Evolutionary conservation across 2,888 invertebrate genomes (phyloP).

Genomic region (Pycnomerus fuliginosus): DNA sequence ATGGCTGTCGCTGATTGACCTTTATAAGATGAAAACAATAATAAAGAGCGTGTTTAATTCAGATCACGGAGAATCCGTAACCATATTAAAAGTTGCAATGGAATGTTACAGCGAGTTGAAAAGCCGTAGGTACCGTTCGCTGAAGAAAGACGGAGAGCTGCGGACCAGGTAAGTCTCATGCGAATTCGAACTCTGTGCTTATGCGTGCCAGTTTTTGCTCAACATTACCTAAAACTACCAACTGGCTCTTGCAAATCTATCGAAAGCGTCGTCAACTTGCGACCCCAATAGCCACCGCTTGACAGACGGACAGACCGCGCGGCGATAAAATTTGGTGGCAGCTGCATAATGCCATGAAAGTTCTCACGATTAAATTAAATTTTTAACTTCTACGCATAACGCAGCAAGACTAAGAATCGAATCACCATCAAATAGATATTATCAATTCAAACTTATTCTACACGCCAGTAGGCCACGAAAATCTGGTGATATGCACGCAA

Average conservation of each 20-base stretch:
- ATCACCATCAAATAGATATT: too few species aligned
- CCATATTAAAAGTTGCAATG: conserved; percentile 43
- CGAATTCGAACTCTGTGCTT: conserved; percentile 39
- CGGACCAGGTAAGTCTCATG: conserved; percentile 40
- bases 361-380: too few species aligned
- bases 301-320: too few species aligned
- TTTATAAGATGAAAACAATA: conserved; percentile 21
- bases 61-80: conserved; percentile 30
- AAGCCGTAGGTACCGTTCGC: conserved; percentile 35
- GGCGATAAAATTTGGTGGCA: too few species aligned
- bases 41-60: conserved; percentile 23
- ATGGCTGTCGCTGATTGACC: too few species aligned
- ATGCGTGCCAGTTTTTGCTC: conserved; percentile 47
- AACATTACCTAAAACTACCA: conserved; percentile 49
- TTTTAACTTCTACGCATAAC: too few species aligned
- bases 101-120: conserved; percentile 41
- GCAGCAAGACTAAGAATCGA: too few species aligned
- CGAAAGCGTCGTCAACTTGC: conserved; percentile 27
- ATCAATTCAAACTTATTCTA: too few species aligned
- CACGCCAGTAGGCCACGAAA: too few species aligned
- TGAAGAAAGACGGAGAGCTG: conserved; percentile 24
- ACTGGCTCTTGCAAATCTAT: conserved; percentile 45
- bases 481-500: too few species aligned
- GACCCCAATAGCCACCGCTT: conserved; percentile 50
- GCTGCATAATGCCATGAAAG: too few species aligned